Evolutionary conservation across 2,797 vertebrate species (phyloP), one percentile per base, ranked within the genome.

Genomic region (Anguilla marmorata): DNA sequence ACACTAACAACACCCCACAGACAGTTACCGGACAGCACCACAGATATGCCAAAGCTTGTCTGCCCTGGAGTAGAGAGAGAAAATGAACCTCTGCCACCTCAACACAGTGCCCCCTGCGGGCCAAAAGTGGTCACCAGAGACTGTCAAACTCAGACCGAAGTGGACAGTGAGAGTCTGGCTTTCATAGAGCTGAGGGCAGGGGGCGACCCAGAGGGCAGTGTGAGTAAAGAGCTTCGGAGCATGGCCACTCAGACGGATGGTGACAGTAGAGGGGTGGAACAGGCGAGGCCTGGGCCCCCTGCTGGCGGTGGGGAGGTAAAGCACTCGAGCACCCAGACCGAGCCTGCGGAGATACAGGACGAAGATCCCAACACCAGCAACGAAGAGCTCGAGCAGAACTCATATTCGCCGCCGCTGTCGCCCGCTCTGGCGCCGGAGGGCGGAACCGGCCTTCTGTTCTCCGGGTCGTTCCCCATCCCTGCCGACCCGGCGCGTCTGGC

Each of bases 401-500:
- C 85, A 12, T 90, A 91, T 1, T 94, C 93, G 0, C 90, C 92
- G 2, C 79, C 94, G 0, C 21, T 92, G 54, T 93, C 92, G 45
- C 89, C 89, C 27, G 30, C 82, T 33, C 50, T 1, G 0, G 19
- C 85, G 27, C 19, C 88, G 27, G 48, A 85, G 11, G 66, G 4
- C 4, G 85, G 52, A 8, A 92, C 92, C 86, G 89, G 86, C 84
- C 86, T 91, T 79, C 86, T 96, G 87, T 92, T 96, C 85, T 89
- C 94, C 1, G 88, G 94, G 50, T 91, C 94, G 1, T 96, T 97
- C 87, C 95, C 95, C 24, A 95, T 96, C 89, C 95, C 95, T 0
- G 91, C 94, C 2, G 93, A 96, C 92, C 96, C 96, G 0, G 96
- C 91, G 5, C 94, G 94, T 2, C 92, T 97, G 37, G 96, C 95